phyloP scores from a whole-genome alignment of 35 echinoderm and acorn worm genomes.

The Acanthaster planci region DNA sequence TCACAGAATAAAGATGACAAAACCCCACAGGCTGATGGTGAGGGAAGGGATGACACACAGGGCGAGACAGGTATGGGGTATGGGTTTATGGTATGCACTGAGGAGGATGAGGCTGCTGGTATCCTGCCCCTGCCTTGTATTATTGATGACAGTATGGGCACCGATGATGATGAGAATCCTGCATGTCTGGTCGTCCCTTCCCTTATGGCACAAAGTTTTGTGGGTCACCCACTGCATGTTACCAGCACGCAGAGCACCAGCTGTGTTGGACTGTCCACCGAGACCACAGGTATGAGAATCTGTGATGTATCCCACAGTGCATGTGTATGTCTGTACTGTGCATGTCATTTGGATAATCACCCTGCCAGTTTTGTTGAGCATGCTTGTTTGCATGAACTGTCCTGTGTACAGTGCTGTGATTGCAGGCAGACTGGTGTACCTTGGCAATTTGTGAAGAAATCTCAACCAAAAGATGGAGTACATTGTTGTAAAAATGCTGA shows the following conservation, averaged over 20 bases:
- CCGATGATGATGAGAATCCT: not conserved
- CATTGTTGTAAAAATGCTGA: no score
- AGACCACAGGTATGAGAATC: slow-evolving; percentile 1
- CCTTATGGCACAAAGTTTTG: not conserved
- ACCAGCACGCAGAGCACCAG: not conserved
- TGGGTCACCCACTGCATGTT: not conserved
- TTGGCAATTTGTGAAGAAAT: not conserved
- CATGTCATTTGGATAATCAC: not conserved
- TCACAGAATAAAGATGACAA: slow-evolving; percentile 16
- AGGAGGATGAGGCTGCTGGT: not conserved
- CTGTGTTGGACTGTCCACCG: not conserved
- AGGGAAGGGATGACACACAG: not conserved
- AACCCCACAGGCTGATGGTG: not conserved
- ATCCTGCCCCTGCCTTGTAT: not conserved
- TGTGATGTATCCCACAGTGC: slow-evolving; percentile 5
- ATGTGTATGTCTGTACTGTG: not conserved
- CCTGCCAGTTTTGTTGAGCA: not conserved
- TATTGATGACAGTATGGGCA: slow-evolving; percentile 20
- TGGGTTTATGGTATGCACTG: not conserved
- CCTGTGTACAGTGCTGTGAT: slow-evolving; percentile 14
- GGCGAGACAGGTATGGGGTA: not conserved
- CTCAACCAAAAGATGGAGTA: not conserved
- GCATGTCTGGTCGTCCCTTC: not conserved
- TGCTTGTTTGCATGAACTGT: slow-evolving; percentile 17
- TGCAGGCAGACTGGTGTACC: not conserved